Conservation (phyloP, 37 sponge, comb jelly and placozoan genomes). For the Corticium candelabrum region DNA sequence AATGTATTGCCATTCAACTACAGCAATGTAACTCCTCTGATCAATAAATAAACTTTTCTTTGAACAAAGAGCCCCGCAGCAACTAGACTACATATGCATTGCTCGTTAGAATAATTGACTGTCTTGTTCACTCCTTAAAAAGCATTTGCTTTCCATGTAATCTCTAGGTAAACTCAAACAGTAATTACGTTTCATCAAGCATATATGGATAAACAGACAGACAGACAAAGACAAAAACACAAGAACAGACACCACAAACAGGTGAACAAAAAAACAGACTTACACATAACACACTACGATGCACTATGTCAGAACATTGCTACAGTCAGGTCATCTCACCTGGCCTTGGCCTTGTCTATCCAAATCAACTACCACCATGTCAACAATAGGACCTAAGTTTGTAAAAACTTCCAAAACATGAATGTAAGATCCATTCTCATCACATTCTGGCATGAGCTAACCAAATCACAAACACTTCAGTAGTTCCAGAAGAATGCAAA, state of each 20-base stretch:
- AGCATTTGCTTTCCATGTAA: no score
- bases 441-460: not conserved
- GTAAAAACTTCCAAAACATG: slow-evolving; percentile 70
- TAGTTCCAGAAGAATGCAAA: no score
- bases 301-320: not conserved
- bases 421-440: slow-evolving; percentile 39
- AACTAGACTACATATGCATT: no score
- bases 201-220: not conserved
- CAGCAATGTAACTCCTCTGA: no score
- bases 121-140: no score
- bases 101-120: no score
- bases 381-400: slow-evolving; percentile 72
- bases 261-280: not conserved
- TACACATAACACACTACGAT: not conserved
- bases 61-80: no score
- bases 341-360: slow-evolving; percentile 77
- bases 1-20: no score
- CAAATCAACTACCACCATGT: slow-evolving; percentile 85
- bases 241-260: not conserved
- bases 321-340: slow-evolving; percentile 42
- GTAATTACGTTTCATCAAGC: not conserved
- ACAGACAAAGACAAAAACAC: not conserved
- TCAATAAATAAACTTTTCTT: no score
- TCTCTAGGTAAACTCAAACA: no score
- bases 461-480: not conserved